phyloP scores from a whole-genome alignment of 2,113 vertebrate species.

The Aix galericulata region DNA sequence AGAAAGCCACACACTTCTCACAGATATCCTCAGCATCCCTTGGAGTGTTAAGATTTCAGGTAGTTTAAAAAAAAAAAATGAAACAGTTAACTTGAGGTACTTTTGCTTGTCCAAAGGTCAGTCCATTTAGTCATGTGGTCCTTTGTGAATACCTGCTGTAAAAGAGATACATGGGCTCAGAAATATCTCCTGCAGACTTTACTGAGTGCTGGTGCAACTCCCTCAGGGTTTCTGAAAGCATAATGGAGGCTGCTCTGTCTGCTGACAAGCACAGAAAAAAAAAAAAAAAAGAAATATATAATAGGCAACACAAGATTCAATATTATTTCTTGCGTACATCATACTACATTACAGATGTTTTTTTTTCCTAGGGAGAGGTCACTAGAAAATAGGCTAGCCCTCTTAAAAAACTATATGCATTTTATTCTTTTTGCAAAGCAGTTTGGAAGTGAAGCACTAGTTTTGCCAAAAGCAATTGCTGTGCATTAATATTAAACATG shows the following conservation, averaged over 20 bases:
- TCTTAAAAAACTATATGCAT: not conserved
- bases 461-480: slow-evolving; percentile 75
- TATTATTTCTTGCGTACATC: slow-evolving; percentile 22
- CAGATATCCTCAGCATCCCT: not conserved
- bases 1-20: not conserved
- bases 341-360: not conserved
- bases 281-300: not conserved
- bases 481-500: slow-evolving; percentile 73
- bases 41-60: not conserved
- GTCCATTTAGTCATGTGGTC: not conserved
- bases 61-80: not conserved
- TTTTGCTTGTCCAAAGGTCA: not conserved
- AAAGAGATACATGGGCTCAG: not conserved
- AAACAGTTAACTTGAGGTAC: not conserved
- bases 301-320: slow-evolving; percentile 19
- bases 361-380: not conserved
- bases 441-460: slow-evolving; percentile 41
- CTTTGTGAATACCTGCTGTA: not conserved
- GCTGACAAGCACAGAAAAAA: not conserved
- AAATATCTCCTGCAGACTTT: slow-evolving; percentile 23
- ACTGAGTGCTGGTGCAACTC: slow-evolving; percentile 13
- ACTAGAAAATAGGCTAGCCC: slow-evolving; percentile 24
- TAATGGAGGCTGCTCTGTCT: slow-evolving; percentile 18
- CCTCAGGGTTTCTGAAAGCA: slow-evolving; percentile 39
- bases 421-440: slow-evolving; percentile 40